Base-by-base conservation (phyloP, 2,888 invertebrate species). In the Adela reaumurella region DNA sequence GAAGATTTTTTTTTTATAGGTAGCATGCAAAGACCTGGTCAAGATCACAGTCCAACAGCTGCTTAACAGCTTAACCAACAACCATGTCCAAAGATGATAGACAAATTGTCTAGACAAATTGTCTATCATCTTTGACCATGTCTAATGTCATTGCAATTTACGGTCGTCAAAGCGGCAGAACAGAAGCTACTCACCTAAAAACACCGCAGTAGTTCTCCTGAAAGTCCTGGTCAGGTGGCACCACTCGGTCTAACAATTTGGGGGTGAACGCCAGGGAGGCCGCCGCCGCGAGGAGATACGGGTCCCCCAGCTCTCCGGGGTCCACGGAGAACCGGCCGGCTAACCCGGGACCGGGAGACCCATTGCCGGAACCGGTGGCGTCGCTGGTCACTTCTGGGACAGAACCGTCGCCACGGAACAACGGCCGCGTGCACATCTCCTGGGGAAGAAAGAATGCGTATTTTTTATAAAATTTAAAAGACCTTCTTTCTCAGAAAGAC, bases 191-290 rank as follows among this genome's bases (percentile, higher is more conserved):
- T 63, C 62, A 86, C 87, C 85, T 81, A 69, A 88, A 87, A 54
- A 85, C 78, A 50, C 88, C 88, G 57, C 81, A 82, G 67, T 88
- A 88, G 49, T 59, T 63, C 1, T 71, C 67, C 57, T 84, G 83
- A 67, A 88, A 88, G 57, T 76, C 81, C 60, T 86, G 86, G 16
- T 85, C 82, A 20, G 86, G 86, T 17, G 87, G 88, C 53, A 83
- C 84, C 20, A 83, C 85, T 59, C 88, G 70, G 58, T 85, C 85
- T 55, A 88, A 70, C 63, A 88, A 83, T 49, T 83, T 74, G 45
- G 88, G 88, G 45, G 87, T 85, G 49, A 83, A 74, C 47, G 85
- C 83, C 54, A 88, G 70, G 50, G 87, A 86, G 17, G 85, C 84
- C 2, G 86, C 81, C 17, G 87, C 87, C 11, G 83, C 82, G 57